Conservation (phyloP, 2,888 invertebrate genomes). For the Pachymerium ferrugineum region DNA sequence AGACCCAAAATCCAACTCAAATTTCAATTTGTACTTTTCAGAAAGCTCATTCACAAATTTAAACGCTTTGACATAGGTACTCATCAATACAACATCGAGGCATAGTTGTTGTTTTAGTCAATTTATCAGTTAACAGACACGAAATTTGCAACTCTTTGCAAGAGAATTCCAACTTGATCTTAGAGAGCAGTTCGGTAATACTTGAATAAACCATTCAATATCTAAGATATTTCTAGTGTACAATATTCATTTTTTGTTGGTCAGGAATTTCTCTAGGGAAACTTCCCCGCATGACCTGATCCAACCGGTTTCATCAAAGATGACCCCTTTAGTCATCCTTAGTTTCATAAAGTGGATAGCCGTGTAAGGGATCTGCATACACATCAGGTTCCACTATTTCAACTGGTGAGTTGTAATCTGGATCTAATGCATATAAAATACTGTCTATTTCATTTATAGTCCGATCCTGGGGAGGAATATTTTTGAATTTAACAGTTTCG, state of each 20-base stretch:
- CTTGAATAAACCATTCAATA: neutral
- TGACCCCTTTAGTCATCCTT: too few relatives aligned
- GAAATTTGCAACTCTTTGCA: constrained; percentile 39
- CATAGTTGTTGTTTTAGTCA: constrained; percentile 34
- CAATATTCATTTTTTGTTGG: neutral
- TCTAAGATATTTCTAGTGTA: neutral
- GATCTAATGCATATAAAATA: too few relatives aligned
- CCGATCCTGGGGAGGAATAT: too few relatives aligned
- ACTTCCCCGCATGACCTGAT: neutral
- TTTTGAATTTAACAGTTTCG: too few relatives aligned
- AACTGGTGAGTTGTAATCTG: too few relatives aligned
- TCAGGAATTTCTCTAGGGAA: neutral
- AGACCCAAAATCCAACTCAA: constrained; percentile 44
- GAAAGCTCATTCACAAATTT: constrained; percentile 40
- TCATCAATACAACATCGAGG: constrained; percentile 42
- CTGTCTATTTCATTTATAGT: too few relatives aligned
- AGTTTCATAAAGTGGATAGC: neutral
- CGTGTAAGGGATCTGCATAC: neutral
- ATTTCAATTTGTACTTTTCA: constrained; percentile 39
- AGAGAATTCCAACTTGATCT: constrained; percentile 35
- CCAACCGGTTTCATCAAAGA: neutral
- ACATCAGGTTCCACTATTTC: neutral
- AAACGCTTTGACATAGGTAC: constrained; percentile 40
- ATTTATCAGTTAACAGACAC: constrained; percentile 37
- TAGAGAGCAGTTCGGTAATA: neutral